Conservation (phyloP, 2,888 invertebrate species). For the Napeogenes inachia region DNA sequence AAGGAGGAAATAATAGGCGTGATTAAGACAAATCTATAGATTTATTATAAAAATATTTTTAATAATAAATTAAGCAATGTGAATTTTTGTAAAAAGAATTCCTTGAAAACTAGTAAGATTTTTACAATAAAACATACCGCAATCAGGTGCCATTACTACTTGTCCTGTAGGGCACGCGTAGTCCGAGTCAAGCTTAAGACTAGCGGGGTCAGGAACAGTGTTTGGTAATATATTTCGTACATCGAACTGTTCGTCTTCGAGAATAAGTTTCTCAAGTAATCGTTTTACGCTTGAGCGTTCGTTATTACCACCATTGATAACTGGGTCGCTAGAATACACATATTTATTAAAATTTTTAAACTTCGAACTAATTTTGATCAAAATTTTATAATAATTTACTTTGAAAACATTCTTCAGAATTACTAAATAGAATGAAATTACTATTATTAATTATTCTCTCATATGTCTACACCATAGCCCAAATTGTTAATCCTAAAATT, state of each 20-base stretch:
- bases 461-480: background rate
- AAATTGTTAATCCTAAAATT: background rate
- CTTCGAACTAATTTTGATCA: background rate
- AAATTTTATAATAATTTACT: background rate
- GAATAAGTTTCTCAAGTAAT: slow-evolving; percentile 91
- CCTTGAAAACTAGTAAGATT: too few species aligned
- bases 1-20: slow-evolving; percentile 16
- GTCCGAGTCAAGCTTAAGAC: slow-evolving; percentile 90
- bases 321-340: slow-evolving; percentile 85
- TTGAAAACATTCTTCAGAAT: background rate
- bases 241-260: slow-evolving; percentile 96
- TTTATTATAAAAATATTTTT: background rate
- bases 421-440: too few species aligned
- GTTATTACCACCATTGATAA: slow-evolving; percentile 90
- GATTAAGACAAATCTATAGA: too few species aligned
- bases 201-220: slow-evolving; percentile 95
- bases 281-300: slow-evolving; percentile 90
- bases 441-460: background rate
- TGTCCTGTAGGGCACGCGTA: slow-evolving; percentile 95
- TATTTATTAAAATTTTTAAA: slow-evolving; percentile 7
- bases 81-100: background rate
- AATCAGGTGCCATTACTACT: slow-evolving; percentile 95
- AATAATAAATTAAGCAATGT: background rate
- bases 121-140: slow-evolving; percentile 79
- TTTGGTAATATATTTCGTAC: slow-evolving; percentile 95